Evolutionary conservation across 2,888 invertebrate species (phyloP), one percentile per base, ranked within the genome.

Genomic region (Amorpha juglandis): DNA sequence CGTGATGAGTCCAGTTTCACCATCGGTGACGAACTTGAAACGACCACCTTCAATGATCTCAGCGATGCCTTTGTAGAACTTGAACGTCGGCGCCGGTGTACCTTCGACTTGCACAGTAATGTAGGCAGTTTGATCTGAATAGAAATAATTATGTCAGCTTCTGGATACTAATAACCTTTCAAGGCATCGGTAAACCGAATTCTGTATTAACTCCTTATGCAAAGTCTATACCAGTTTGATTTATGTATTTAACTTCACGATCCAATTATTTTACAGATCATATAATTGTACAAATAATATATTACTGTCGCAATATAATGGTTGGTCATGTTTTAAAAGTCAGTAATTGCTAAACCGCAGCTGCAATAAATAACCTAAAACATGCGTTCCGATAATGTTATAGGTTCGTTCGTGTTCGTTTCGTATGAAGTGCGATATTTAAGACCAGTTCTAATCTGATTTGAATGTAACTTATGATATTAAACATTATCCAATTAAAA

Each of bases 21-120:
- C 98, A 90, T 99, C 99, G 50, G 99, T 99, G 78, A 98, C 94
- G 86, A 98, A 97, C 88, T 98, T 98, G 92, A 98, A 99, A 70
- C 99, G 96, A 74, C 99, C 99, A 75, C 98, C 98, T 90, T 98
- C 98, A 81, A 98, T 96, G 78, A 99, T 97, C 91, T 98, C 98
- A 42, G 96, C 96, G 79, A 98, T 97, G 75, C 98, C 98, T 94
- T 98, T 98, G 94, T 97, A 98, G 94, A 98, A 99, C 89, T 97
- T 98, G 93, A 99, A 98, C 27, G 97, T 97, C 6, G 99, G 99
- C 65, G 98, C 96, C 62, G 99, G 99, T 82, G 97, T 97, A 84
- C 99, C 99, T 91, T 98, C 98, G 74, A 99, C 97, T 91, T 96
- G 96, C 66, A 99, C 96, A 68, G 97, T 97, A 84, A 99, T 96